Percentiles rank a stretch among this genome's conserved stretches.
These are phyloP conservation scores for Proterorhinus semilunaris DNA, from an alignment of 2,113 vertebrate species.

Conservation along the genomic window DNA sequence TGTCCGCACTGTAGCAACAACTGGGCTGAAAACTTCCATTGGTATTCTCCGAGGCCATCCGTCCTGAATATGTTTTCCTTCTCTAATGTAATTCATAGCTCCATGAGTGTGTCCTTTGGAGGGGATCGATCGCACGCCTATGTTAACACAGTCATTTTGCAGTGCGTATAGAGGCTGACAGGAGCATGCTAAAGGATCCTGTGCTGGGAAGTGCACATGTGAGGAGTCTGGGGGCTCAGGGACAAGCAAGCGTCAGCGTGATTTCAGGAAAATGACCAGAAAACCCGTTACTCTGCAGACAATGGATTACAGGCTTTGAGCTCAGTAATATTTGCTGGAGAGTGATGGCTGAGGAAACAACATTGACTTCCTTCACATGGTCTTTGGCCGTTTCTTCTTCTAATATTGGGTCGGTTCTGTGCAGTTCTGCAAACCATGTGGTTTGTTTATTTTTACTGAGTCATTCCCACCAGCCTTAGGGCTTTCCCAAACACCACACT, in stretches of 20 bases:
- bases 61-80: neutral
- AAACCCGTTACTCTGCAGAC: too few relatives aligned
- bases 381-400: too few relatives aligned
- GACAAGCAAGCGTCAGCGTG: neutral
- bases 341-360: too few relatives aligned
- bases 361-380: too few relatives aligned
- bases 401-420: too few relatives aligned
- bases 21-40: constrained; percentile 11
- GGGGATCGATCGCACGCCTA: neutral
- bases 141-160: neutral
- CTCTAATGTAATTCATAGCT: constrained; percentile 3
- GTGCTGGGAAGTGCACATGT: neutral
- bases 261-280: too few relatives aligned
- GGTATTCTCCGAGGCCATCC: neutral
- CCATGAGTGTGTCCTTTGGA: neutral
- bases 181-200: neutral
- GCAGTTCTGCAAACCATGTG: too few relatives aligned
- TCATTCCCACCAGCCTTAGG: too few relatives aligned
- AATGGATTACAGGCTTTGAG: too few relatives aligned
- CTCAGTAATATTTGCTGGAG: too few relatives aligned
- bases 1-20: constrained; percentile 18
- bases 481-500: too few relatives aligned
- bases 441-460: too few relatives aligned
- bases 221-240: neutral
- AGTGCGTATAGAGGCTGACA: neutral